Conservation (phyloP, 2,888 invertebrate species). For the Julus scanicus region DNA sequence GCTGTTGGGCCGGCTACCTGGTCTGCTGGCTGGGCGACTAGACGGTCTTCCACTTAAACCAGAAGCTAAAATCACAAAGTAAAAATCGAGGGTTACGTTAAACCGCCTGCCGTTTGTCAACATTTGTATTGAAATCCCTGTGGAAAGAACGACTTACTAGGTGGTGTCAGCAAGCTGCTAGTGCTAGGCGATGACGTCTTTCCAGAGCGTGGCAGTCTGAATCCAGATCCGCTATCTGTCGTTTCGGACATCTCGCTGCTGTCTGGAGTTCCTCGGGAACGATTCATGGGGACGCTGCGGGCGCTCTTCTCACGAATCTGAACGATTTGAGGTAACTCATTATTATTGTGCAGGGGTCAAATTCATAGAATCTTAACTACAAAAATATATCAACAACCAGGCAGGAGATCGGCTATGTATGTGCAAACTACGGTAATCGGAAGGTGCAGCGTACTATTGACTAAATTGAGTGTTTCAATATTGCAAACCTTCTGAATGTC, state of each 20-base stretch:
- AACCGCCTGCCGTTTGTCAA: background rate
- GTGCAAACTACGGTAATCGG: slow-evolving; percentile 13
- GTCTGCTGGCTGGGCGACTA: slow-evolving; percentile 70
- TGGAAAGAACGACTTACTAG: background rate
- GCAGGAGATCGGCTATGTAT: slow-evolving; percentile 25
- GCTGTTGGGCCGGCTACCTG: slow-evolving; percentile 77
- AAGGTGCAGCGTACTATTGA: background rate
- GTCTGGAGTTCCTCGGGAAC: slow-evolving; percentile 76
- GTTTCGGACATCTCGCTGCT: slow-evolving; percentile 84
- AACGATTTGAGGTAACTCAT: background rate
- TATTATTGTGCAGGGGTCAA: background rate
- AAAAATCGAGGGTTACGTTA: background rate
- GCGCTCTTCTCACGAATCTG: slow-evolving; percentile 93
- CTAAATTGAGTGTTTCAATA: background rate
- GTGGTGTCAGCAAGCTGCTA: slow-evolving; percentile 56
- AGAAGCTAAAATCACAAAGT: background rate
- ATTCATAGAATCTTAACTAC: background rate
- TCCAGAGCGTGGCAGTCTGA: slow-evolving; percentile 59
- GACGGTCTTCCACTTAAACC: slow-evolving; percentile 46
- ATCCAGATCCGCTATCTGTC: slow-evolving; percentile 61
- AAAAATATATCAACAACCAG: slow-evolving; percentile 28
- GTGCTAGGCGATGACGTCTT: slow-evolving; percentile 60
- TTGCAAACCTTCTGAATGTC: background rate
- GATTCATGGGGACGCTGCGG: slow-evolving; percentile 87
- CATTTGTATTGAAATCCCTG: background rate